Base-by-base conservation (phyloP, 2,797 vertebrate genomes). In the Sebastes minor region DNA sequence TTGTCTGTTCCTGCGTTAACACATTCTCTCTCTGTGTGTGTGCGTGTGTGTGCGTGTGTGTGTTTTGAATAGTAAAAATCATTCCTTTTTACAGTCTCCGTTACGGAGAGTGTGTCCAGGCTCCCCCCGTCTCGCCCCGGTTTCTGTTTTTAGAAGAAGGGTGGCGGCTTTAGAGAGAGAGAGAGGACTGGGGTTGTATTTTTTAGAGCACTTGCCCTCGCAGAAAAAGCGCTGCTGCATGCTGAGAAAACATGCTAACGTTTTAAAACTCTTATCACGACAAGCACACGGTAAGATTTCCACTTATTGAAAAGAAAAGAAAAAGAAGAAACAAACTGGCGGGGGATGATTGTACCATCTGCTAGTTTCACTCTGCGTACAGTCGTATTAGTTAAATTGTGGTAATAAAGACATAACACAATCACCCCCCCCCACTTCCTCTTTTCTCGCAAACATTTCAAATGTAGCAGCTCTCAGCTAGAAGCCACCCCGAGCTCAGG, bases 401-500 rank as follows among this genome's bases (percentile, higher is more conserved):
- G 82, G 70, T 55, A 23, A 87, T 74, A 73, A 71, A 68, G 60
- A 80, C 22, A 1, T 76, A 64, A 86, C 33, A 66, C 33, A 70
- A 53, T 25, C 18, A 42, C 23, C 9, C 12, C 42, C 10, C 32
- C 32, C 9, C 18, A 22, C 20, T 5, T 23, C 14, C 32, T 22
- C 12, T 46, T 30, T 49, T 25, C 76, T 83, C 82, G 81, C 80
- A 76, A 67, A 88, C 82, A 65, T 86, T 86, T 81, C 70, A 83
- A 52, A 89, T 86, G 92, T 94, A 94, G 92, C 91, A 92, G 90
- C 89, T 92, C 88, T 87, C 78, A 79, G 83, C 86, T 89, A 87
- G 86, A 91, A 73, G 82, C 80, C 89, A 65, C 84, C 90, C 84
- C 81, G 64, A 94, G 91, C 95, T 96, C 96, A 96, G 96, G 95